Evolutionary conservation across 2,113 vertebrate genomes (phyloP), one percentile per base, ranked within the genome.

Genomic region (Toxotes jaculatrix): DNA sequence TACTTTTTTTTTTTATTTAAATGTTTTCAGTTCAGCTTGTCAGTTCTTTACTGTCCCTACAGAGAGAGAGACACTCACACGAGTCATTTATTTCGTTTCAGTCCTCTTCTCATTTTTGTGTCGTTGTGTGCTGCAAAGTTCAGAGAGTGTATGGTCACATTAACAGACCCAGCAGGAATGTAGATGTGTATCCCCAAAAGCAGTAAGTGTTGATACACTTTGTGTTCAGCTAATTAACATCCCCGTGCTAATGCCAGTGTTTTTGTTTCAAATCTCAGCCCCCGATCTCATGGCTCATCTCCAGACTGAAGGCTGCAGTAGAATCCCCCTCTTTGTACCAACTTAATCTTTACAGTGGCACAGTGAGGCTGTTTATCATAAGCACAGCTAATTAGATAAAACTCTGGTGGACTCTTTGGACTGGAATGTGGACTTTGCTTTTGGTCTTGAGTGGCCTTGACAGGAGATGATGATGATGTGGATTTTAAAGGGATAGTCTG

Each of bases 161-260:
- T 87, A 87, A 91, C 83, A 89, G 62, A 49, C 77, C 23, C 67
- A 47, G 68, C 43, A 89, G 92, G 95, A 95, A 95, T 95, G 93
- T 95, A 5, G 90, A 92, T 82, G 82, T 95, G 86, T 94, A 88
- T 78, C 88, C 64, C 69, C 63, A 92, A 92, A 95, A 92, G 81
- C 89, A 77, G 70, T 88, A 47, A 88, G 91, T 87, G 84, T 84
- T 70, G 83, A 83, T 83, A 89, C 76, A 68, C 90, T 90, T 85
- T 91, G 88, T 87, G 66, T 72, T 83, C n/a, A 8, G 82, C 72
- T 87, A 87, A 93, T 95, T 95, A 88, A 88, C 94, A 83, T 74
- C 74, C 9, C 53, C 0, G 49, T 68, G 86, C 86, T 89, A 90
- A 93, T 85, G 86, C 45, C 47, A 2, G 47, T 74, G 43, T 80